A percentile compares a stretch with the other conserved stretches of the same genome.
These are phyloP conservation scores for Rhipidura dahli DNA, from an alignment of 2,113 vertebrate genomes.

Conservation along the genomic window DNA sequence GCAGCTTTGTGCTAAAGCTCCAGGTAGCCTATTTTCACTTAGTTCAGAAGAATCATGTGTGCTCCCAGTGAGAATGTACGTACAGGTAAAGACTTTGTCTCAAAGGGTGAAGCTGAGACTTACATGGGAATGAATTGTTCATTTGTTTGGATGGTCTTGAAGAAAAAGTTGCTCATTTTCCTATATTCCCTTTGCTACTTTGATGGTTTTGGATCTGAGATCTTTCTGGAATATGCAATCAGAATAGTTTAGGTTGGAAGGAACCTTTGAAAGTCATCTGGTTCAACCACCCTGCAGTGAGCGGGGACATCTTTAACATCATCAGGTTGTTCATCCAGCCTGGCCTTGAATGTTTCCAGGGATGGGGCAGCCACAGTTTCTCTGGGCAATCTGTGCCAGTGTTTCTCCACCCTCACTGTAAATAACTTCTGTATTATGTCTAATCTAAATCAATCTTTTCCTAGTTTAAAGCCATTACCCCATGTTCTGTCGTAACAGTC, in stretches of 20 bases:
- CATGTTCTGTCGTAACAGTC: background rate
- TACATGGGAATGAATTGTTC: background rate
- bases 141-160: background rate
- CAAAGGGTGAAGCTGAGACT: background rate
- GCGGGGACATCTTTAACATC: background rate
- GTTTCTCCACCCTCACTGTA: background rate
- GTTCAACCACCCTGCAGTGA: background rate
- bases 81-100: background rate
- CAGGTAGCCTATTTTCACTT: background rate
- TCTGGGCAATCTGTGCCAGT: background rate
- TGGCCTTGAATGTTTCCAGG: background rate
- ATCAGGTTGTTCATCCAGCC: background rate
- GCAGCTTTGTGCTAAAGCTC: background rate
- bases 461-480: background rate
- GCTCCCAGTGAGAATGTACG: background rate
- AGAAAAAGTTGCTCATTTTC: background rate
- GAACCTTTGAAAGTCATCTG: background rate
- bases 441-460: background rate
- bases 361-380: background rate
- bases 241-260: background rate
- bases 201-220: background rate
- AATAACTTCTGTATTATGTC: background rate
- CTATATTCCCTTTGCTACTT: background rate
- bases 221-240: background rate
- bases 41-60: background rate